Evolutionary conservation across 2,113 vertebrate species (phyloP), one percentile per base, ranked within the genome.

Genomic region (Indicator maculatus): DNA sequence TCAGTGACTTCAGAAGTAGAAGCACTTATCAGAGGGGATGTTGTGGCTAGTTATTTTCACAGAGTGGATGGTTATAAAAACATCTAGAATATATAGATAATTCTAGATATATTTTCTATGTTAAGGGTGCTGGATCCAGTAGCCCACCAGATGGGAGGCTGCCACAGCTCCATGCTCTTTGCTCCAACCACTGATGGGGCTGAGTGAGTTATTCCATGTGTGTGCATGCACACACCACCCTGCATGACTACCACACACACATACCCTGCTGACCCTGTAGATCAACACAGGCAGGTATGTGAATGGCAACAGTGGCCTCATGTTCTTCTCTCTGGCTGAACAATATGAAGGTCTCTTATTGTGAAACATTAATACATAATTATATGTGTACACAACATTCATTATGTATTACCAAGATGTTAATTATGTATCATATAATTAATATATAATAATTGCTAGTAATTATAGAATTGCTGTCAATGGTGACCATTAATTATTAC

Each of bases 181-280:
- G 10, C 39, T 73, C 53, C 28, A 44, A 0, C 3, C 39, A 6
- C 26, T 61, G 50, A 17, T 38, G 20, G 11, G 36, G 23, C 60
- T 45, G 52, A 44, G 45, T 2, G 5, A 44, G 23, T 16, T 16
- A 7, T 23, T 63, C n/a, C 16, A 8, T 1, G 0, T 12, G 8
- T 26, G 30, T 59, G 30, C 5, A 6, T 7, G 41, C 13, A 44
- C 3, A 2, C 4, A 20, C 20, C 5, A 5, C 30, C 15, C 44
- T 2, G 3, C 39, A 17, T 0, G 0, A 27, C 5, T 9, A 8
- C 39, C 61, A 8, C 50, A 50, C 10, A 19, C 3, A 1, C 5
- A 1, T 14, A 16, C 44, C 36, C 1, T 5, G 7, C 56, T 90
- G 69, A 30, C 33, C 83, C 23, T 0, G 1, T 13, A 44, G 64